Base-by-base conservation (phyloP, 2,888 invertebrate genomes). In the Euplexia lucipara region DNA sequence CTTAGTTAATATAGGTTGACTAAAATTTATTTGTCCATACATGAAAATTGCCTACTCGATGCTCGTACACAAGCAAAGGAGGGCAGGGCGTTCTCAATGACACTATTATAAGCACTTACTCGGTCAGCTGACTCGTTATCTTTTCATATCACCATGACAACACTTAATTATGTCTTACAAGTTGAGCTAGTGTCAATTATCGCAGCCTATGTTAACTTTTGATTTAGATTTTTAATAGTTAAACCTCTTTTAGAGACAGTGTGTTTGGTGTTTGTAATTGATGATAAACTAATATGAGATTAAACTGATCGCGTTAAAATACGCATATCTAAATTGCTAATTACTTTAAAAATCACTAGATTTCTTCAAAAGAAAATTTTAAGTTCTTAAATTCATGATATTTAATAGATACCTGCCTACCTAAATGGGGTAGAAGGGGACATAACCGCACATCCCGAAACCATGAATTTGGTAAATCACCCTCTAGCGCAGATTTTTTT, bases 71-170 rank as follows among this genome's bases (percentile, higher is more conserved):
- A 75, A 64, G 68, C 76, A 80, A 91, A 91, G 82, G 83, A 89
- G 91, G 90, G 87, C 93, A 92, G 89, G 91, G 89, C 88, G 86
- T 88, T 93, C 84, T 87, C 94, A 93, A 92, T 93, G 94, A 91
- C 94, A 91, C 86, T 88, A 83, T 88, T 88, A 75, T 81, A 71
- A 61, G 83, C 81, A 78, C 68, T 63, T 75, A 83, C 74, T 77
- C 73, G 82, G 88, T 87, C 91, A 90, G 86, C 88, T 89, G 90
- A 88, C 88, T 88, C 73, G 84, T 85, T 90, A 89, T 88, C 86
- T 88, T 83, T 87, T 86, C 82, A 82, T 86, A 86, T 87, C 82
- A 74, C 77, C 75, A 83, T 75, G 75, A 70, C 70, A 77, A 73
- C 78, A 72, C 64, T 70, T 74, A 81, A 72, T 72, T 66, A 70